These are phyloP conservation scores for Furcula furcula DNA, from an alignment of 2,888 invertebrate species.

Conservation along the genomic window DNA sequence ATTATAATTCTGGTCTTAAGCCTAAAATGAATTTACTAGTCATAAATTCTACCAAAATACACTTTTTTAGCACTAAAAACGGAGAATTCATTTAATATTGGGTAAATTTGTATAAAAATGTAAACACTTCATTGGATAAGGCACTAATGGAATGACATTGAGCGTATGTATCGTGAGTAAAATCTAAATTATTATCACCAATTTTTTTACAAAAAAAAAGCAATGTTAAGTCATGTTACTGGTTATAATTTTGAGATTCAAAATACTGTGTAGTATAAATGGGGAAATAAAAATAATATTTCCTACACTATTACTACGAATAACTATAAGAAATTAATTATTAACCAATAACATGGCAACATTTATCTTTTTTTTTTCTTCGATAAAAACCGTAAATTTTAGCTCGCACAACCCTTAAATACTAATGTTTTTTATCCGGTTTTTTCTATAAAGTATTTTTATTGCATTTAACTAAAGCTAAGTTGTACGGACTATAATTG, in stretches of 20 bases:
- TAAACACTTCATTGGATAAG: slow-evolving; percentile 35
- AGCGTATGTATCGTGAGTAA: slow-evolving; percentile 47
- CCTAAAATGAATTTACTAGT: slow-evolving; percentile 22
- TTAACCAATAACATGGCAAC: slow-evolving; percentile 76
- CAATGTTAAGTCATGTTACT: slow-evolving; percentile 33
- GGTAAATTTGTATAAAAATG: slow-evolving; percentile 26
- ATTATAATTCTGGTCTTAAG: slow-evolving; percentile 28
- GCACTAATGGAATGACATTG: slow-evolving; percentile 76
- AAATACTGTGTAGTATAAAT: slow-evolving; percentile 29
- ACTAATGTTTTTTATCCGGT: slow-evolving; percentile 36
- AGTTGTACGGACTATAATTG: slow-evolving; percentile 55
- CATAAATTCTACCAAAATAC: slow-evolving; percentile 30
- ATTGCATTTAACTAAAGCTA: slow-evolving; percentile 50
- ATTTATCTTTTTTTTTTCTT: slow-evolving; percentile 39
- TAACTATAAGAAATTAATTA: slow-evolving; percentile 41
- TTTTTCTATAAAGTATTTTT: slow-evolving; percentile 32
- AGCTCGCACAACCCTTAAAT: slow-evolving; percentile 56
- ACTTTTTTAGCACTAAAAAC: slow-evolving; percentile 40
- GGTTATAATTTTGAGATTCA: slow-evolving; percentile 49
- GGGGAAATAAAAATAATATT: slow-evolving; percentile 25
- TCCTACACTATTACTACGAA: slow-evolving; percentile 63
- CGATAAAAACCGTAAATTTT: slow-evolving; percentile 40
- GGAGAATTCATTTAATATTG: slow-evolving; percentile 32
- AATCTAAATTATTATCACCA: slow-evolving; percentile 41
- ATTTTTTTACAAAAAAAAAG: slow-evolving; percentile 29